These are phyloP conservation scores for Chaitophorus viminalis DNA, from an alignment of 2,888 invertebrate species.

Conservation along the genomic window DNA sequence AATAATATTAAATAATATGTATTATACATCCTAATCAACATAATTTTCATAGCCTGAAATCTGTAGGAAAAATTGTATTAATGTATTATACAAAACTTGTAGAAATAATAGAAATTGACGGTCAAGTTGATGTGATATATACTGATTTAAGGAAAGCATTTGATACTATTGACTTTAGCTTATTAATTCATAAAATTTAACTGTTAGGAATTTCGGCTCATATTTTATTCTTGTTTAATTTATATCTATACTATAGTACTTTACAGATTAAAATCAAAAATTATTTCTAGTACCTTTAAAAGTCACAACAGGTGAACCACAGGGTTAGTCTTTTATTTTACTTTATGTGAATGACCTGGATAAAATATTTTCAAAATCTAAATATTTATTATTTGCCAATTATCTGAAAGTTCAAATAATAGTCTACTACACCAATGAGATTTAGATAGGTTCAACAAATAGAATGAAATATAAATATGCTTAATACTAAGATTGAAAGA, in stretches of 20 bases:
- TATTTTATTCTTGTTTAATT: background rate
- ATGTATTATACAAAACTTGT: background rate
- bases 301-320: background rate
- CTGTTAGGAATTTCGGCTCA: background rate
- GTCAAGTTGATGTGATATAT: background rate
- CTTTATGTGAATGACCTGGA: background rate
- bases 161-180: background rate
- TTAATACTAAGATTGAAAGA: constrained; percentile 53
- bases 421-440: too few species aligned
- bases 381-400: background rate
- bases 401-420: background rate
- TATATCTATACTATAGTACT: background rate
- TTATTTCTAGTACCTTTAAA: background rate
- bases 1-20: too few species aligned
- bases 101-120: background rate
- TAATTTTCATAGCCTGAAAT: too few species aligned
- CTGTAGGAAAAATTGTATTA: too few species aligned
- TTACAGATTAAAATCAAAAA: background rate
- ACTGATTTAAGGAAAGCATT: background rate
- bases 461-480: too few species aligned
- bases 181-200: background rate
- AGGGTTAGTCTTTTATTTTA: background rate
- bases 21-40: too few species aligned
- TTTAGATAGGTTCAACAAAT: too few species aligned
- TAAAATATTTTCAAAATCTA: background rate